Evolutionary conservation across 1,140 invertebrate genomes (phyloP), one percentile per base, ranked within the genome.

Genomic region (Araneus ventricosus): DNA sequence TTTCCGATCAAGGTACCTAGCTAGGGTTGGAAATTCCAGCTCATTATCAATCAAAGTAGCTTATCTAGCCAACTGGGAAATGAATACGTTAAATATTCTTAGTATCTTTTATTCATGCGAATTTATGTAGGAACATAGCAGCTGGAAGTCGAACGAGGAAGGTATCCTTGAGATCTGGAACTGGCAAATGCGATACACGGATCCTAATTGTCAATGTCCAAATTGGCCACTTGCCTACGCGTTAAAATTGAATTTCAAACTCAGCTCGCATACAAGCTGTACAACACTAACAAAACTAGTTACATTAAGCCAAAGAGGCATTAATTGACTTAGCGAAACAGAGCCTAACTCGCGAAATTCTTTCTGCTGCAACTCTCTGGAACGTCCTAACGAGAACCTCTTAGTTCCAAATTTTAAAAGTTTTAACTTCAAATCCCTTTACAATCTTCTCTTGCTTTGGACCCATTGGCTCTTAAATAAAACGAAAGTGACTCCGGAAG

Each of bases 361-460:
- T 34, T 75, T 75, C 30, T 75, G 24, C n/a, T 27, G 27, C 4
- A 75, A 75, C 10, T 75, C 8, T 17, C 14, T 34, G 70, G 70
- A 37, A 37, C 6, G 27, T 22, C 70, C 30, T 30, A 75, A 34
- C 14, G 17, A 37, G 17, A 34, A 6, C 70, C 70, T 37, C 70
- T 37, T 20, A 75, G 70, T 34, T 34, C 17, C 5, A 75, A 75
- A 75, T 75, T 75, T 75, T 75, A 75, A 75, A 75, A 67, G 63
- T 67, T 67, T 67, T 67, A 67, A 75, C 70, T 75, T 75, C 70
- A 37, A 75, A 75, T 75, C 70, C 30, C 70, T 37, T 75, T 20
- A 34, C 27, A n/a, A 63, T 52, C 22, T 17, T 5, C 59, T 61
- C 59, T 61, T 61, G 5, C 67, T 8, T 20, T 75, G 67, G 17